Base-by-base conservation (phyloP, 2,888 invertebrate species). In the Brenthis ino region DNA sequence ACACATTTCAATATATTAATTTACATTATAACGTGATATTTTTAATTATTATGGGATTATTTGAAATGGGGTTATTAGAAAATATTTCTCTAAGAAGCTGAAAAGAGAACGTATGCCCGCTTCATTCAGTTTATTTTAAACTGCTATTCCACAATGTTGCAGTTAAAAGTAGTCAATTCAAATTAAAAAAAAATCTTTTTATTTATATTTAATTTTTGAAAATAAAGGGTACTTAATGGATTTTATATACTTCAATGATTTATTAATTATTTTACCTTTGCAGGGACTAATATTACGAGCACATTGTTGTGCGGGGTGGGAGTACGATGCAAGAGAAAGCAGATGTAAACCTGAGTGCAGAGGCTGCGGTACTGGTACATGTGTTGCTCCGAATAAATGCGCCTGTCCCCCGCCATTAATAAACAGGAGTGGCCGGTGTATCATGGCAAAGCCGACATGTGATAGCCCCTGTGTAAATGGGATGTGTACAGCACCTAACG, bases 401-500 rank as follows among this genome's bases (percentile, higher is more conserved):
- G 48, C 65, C n/a, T 91, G 91, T 68, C 69, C 76, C 0, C 74
- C 78, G 0, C 85, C 85, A 0, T 75, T 77, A 12, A 43, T 66
- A 5, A 54, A 68, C n/a, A 75, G 74, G 6, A 50, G 57, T 1
- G 63, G 53, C 24, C 33, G 53, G 37, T 63, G 63, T 16, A 20
- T 58, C n/a, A 66, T 68, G 0, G 82, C 82, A 53, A 65, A 75
- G 11, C 88, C 91, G 0, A 72, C 77, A 0, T 93, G 93, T 65
- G 78, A 83, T 57, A 88, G 88, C 24, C 79, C 83, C 0, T 94
- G 94, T 72, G 72, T 77, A 14, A 75, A 79, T 14, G 89, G 88
- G 68, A 53, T 56, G 16, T 80, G 80, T 58, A 80, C 81, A 2
- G 84, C 80, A 0, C 74, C 76, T 6, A 83, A 90, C 67, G 75